Evolutionary conservation across 2,888 invertebrate species (phyloP), one percentile per base, ranked within the genome.

Genomic region (Nipponacmea schrenckii): DNA sequence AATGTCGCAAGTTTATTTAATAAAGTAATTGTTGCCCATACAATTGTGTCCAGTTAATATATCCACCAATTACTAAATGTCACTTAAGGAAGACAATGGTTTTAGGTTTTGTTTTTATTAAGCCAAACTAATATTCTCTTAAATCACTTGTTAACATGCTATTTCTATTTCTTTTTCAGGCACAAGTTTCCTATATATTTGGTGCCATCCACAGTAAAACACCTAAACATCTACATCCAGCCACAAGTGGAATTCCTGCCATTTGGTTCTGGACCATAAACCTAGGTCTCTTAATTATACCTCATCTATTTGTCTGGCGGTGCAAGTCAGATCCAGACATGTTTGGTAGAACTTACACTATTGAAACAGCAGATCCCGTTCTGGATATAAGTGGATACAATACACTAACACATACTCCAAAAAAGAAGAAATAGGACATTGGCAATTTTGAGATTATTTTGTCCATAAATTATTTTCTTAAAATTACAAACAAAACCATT

Each of bases 301-400:
- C 86, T 15, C 85, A 85, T 50, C 69, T 86, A 5, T 79, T 84
- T 74, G 83, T 83, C 56, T 66, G 72, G 39, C 76, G 83, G 66
- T 83, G 83, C 67, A 72, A 76, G 66, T 71, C 72, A 27, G 71
- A 63, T 15, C 67, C 70, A 4, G 70, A 73, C 20, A 70, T 64
- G 26, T 79, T 71, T 67, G 76, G 78, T n/a, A 65, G 69, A 14
- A 74, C 76, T 48, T 70, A 71, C 67, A 74, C 73, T 26, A 67
- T 73, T 20, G 72, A 73, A 17, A 48, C 70, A 20, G 75, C 77
- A 14, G 71, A 72, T n/a, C 76, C 67, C 24, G 62, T 64, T 24
- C 24, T 24, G 15, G 62, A 44, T 26, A 10, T 17, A 12, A 24
- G 62, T 46, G 39, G 31, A 26, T 44, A 69, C 46, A 45, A 31